Conservation (phyloP, 2,113 vertebrate species). For the Mesembrinibis cayennensis region DNA sequence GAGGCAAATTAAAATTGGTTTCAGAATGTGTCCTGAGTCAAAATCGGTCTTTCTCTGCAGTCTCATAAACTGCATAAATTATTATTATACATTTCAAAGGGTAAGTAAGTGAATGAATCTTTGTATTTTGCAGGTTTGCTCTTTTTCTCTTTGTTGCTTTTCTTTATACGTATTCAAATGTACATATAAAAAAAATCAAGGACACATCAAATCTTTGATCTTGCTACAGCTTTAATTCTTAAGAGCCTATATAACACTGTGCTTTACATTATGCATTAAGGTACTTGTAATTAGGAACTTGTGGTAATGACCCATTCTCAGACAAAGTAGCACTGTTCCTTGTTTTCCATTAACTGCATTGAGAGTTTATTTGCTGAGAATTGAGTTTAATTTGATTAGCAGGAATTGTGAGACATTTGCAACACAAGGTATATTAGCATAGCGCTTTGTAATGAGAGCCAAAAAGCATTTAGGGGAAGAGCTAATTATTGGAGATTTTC, state of each 20-base stretch:
- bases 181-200: constrained; percentile 31
- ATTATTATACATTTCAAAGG: constrained; percentile 47
- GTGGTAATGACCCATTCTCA: constrained; percentile 74
- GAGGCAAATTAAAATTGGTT: constrained; percentile 2
- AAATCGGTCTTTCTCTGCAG: constrained; percentile 19
- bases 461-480: constrained; percentile 74
- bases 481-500: constrained; percentile 72
- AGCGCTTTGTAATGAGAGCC: constrained; percentile 75
- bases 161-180: neutral
- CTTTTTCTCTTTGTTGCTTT: neutral
- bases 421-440: constrained; percentile 78
- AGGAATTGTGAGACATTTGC: constrained; percentile 74
- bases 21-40: constrained; percentile 40
- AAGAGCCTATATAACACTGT: constrained; percentile 18
- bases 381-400: constrained; percentile 79
- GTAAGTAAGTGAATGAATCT: neutral
- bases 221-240: constrained; percentile 31
- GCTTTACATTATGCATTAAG: constrained; percentile 62
- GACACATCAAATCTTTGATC: constrained; percentile 54
- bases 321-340: constrained; percentile 66
- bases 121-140: neutral
- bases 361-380: constrained; percentile 77
- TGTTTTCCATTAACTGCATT: constrained; percentile 73
- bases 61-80: constrained; percentile 47
- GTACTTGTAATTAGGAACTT: constrained; percentile 72